These are phyloP conservation scores for Cynoglossus semilaevis DNA, from an alignment of 2,113 vertebrate species.

Conservation along the genomic window DNA sequence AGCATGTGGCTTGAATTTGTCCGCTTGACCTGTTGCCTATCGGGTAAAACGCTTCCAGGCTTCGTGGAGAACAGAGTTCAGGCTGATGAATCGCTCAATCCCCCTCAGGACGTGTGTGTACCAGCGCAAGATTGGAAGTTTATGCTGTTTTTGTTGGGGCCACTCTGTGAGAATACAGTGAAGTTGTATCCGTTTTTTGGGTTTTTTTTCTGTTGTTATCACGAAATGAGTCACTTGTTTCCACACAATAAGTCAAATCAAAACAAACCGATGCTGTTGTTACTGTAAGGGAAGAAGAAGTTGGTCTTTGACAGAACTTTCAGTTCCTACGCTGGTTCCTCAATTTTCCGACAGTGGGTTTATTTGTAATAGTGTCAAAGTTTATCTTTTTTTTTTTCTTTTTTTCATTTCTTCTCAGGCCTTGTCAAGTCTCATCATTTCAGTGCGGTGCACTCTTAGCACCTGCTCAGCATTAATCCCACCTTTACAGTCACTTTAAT, in stretches of 20 bases:
- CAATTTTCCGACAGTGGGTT: no score
- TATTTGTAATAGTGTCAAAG: neutral
- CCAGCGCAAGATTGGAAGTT: slow-evolving; percentile 64
- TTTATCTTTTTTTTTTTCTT: neutral
- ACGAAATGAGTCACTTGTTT: slow-evolving; percentile 65
- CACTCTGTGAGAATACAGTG: slow-evolving; percentile 35
- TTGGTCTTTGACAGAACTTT: slow-evolving; percentile 20
- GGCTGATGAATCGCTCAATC: slow-evolving; percentile 42
- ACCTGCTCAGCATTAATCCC: neutral
- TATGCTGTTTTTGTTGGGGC: slow-evolving; percentile 71
- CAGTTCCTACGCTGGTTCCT: no score
- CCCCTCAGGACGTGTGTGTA: slow-evolving; percentile 69
- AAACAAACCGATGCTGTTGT: slow-evolving; percentile 60
- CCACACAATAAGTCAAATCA: slow-evolving; percentile 55
- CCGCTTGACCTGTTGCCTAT: slow-evolving; percentile 3
- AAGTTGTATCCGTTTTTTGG: slow-evolving; percentile 4
- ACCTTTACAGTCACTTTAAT: neutral
- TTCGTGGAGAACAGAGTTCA: slow-evolving; percentile 21
- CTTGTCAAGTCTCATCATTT: neutral
- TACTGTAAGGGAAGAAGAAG: slow-evolving; percentile 43
- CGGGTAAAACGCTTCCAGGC: slow-evolving; percentile 34
- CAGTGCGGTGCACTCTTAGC: no score
- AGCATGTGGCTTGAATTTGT: slow-evolving; percentile 55
- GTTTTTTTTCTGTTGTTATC: slow-evolving; percentile 19
- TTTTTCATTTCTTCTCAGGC: neutral